A percentile compares a stretch with the other conserved stretches of the same genome.
Evolutionary conservation across 2,888 invertebrate species (phyloP).

Genomic region (Therioaphis trifolii): DNA sequence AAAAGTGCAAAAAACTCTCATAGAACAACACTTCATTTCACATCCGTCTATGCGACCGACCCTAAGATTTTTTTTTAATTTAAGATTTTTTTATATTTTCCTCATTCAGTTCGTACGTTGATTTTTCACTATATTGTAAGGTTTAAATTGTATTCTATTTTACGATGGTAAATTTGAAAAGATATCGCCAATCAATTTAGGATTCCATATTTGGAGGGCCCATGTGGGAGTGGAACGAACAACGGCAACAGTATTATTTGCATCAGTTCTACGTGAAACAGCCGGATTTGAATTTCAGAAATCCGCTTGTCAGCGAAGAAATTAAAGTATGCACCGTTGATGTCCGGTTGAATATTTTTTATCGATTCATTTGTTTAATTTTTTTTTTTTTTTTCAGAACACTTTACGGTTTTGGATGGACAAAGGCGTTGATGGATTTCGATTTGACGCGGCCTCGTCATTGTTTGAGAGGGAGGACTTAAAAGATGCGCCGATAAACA

Average conservation of each 20-base stretch:
- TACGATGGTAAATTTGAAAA: too few relatives aligned
- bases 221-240: slow-evolving; percentile 77
- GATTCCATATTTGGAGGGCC: slow-evolving; percentile 65
- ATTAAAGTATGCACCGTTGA: slow-evolving; percentile 68
- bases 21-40: too few relatives aligned
- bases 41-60: too few relatives aligned
- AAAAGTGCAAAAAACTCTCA: too few relatives aligned
- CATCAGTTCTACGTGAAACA: slow-evolving; percentile 76
- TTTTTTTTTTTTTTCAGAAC: slow-evolving; percentile 68
- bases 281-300: slow-evolving; percentile 78
- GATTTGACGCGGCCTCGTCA: slow-evolving; percentile 72
- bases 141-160: too few relatives aligned
- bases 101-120: too few relatives aligned
- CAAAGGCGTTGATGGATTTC: slow-evolving; percentile 81
- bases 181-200: too few relatives aligned
- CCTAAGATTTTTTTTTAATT: too few relatives aligned
- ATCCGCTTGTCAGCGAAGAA: slow-evolving; percentile 72
- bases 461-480: slow-evolving; percentile 67
- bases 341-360: too few relatives aligned
- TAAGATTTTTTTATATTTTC: too few relatives aligned
- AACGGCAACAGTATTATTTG: slow-evolving; percentile 76
- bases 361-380: neutral
- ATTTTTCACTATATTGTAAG: too few relatives aligned
- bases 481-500: slow-evolving; percentile 68
- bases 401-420: slow-evolving; percentile 80